Evolutionary conservation across 2,888 invertebrate genomes (phyloP), one percentile per base, ranked within the genome.

Genomic region (Cheiracanthium punctorium): DNA sequence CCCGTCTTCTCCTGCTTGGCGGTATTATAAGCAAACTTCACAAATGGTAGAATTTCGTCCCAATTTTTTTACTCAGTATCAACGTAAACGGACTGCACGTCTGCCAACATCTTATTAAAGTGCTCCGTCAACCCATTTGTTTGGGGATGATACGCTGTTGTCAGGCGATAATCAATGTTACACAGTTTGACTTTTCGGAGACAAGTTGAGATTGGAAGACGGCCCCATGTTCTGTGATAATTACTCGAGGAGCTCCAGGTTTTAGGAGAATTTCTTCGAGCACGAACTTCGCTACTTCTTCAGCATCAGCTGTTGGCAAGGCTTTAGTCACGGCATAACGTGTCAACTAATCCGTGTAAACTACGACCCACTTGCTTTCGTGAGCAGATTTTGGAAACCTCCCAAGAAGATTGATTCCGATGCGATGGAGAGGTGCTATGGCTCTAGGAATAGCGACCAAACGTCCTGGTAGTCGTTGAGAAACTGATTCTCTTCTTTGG

Each of bases 361-460:
- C 88, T 10, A 90, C 43, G 75, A 88, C 70, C 80, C 86, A 87
- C 48, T 67, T 80, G 28, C 89, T 90, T 8, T 80, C 76, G 2
- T 72, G 73, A 10, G 41, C 33, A 5, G 88, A 75, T 67, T 48
- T 43, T 0, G 86, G 85, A 20, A 89, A 76, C 70, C 82, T 81
- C 12, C 89, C 88, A 5, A 88, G 41, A 7, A 89, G 72, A 77
- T 89, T 88, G 0, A 88, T 85, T 14, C 86, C 80, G 1, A 81
- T 70, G 14, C 67, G 33, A 72, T 81, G 75, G 64, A 76, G 77
- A 20, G 67, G 69, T 5, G 28, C 48, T 17, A 17, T 14, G 0
- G 74, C 48, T 43, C 58, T 69, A 17, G 75, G 32, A 12, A 82
- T 72, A 1, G 82, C 43, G 4, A 48, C 8, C 5, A 76, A 4